These are phyloP conservation scores for Pollenia amentaria DNA, from an alignment of 2,888 invertebrate species.

Conservation along the genomic window DNA sequence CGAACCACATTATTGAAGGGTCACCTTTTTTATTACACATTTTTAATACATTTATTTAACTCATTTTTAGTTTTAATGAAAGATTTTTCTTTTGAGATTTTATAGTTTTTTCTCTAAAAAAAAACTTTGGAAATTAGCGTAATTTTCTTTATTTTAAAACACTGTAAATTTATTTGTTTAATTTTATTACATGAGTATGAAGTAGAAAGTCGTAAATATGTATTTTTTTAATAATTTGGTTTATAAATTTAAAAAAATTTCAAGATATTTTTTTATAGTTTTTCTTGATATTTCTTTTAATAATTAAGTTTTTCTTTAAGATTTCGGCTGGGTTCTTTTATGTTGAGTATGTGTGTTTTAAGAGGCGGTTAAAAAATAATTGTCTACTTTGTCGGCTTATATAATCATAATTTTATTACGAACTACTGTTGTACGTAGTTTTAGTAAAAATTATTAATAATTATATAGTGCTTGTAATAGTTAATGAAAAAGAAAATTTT, in stretches of 20 bases:
- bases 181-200: slow-evolving; percentile 9
- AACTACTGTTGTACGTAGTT: slow-evolving; percentile 28
- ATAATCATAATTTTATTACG: slow-evolving; percentile 36
- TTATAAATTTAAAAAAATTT: slow-evolving; percentile 19
- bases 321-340: slow-evolving; percentile 16
- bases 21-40: slow-evolving; percentile 51
- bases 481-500: not conserved
- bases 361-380: slow-evolving; percentile 30
- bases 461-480: not conserved
- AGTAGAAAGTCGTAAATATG: not conserved
- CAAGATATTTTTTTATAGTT: slow-evolving; percentile 11
- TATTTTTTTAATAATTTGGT: slow-evolving; percentile 15
- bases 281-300: slow-evolving; percentile 19
- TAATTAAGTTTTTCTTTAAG: slow-evolving; percentile 26
- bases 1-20: slow-evolving; percentile 54
- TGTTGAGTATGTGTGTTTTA: slow-evolving; percentile 10
- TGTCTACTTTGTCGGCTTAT: slow-evolving; percentile 58
- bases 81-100: slow-evolving; percentile 13
- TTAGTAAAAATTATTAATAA: slow-evolving; percentile 6
- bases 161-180: not conserved
- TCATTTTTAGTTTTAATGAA: slow-evolving; percentile 43
- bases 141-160: slow-evolving; percentile 17
- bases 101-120: slow-evolving; percentile 22
- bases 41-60: slow-evolving; percentile 39
- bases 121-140: slow-evolving; percentile 23